Conservation (phyloP, 2,113 vertebrate genomes). For the Kobus ellipsiprymnus region DNA sequence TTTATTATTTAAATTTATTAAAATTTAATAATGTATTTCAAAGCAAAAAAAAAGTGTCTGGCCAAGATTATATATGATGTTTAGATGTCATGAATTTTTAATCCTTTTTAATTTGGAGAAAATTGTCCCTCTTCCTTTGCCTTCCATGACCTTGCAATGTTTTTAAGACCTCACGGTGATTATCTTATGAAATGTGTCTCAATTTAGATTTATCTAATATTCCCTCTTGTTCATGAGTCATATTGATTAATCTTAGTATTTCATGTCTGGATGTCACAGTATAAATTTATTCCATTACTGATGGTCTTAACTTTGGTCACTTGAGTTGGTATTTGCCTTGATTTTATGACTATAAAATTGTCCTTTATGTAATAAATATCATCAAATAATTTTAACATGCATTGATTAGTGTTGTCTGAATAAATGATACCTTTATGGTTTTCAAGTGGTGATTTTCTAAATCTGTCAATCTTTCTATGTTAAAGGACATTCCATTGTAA, state of each 20-base stretch:
- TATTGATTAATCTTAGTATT: neutral
- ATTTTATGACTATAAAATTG: neutral
- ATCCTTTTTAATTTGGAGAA: neutral
- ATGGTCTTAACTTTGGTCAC: neutral
- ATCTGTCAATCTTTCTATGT: neutral
- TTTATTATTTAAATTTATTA: neutral
- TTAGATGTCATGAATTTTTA: neutral
- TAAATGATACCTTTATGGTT: neutral
- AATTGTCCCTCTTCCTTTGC: neutral
- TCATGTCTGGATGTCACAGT: neutral
- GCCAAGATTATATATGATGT: neutral
- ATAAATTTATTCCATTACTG: neutral
- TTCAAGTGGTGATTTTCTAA: neutral
- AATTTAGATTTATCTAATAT: neutral
- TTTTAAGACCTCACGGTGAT: neutral
- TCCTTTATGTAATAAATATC: neutral
- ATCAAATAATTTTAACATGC: neutral
- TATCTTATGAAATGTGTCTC: neutral
- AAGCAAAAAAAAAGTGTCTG: neutral
- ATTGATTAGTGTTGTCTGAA: neutral
- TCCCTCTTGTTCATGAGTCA: neutral
- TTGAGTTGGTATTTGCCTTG: neutral
- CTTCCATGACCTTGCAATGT: neutral
- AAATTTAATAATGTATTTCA: neutral
- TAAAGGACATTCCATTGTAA: neutral